Percentiles rank a stretch among this genome's conserved stretches.
Conservation (phyloP, 2,888 invertebrate species). For the Noctua janthina region DNA sequence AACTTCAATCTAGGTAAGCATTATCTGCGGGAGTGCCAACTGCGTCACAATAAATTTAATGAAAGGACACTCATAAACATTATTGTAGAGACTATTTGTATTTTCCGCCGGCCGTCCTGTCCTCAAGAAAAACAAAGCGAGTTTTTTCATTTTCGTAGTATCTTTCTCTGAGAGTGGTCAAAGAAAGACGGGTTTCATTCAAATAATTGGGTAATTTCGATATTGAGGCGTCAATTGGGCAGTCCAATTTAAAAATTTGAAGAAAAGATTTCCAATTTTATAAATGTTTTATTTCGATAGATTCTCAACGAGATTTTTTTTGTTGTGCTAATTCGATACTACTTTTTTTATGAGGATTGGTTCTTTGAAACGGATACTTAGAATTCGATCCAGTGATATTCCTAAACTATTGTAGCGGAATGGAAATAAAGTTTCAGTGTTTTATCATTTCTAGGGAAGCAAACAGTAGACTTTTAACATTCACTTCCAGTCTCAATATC, state of each 20-base stretch:
- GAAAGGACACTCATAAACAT: constrained; percentile 65
- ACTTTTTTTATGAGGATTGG: constrained; percentile 4
- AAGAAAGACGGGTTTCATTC: constrained; percentile 65
- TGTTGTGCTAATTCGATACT: constrained; percentile 19
- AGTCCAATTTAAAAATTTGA: constrained; percentile 64
- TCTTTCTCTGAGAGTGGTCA: constrained; percentile 69
- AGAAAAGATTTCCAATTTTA: constrained; percentile 50
- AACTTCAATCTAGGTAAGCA: constrained; percentile 52
- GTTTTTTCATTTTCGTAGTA: constrained; percentile 66
- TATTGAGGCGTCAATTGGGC: constrained; percentile 63
- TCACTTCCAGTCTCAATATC: constrained; percentile 36
- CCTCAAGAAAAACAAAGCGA: constrained; percentile 67
- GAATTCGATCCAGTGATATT: neutral
- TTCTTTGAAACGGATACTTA: neutral
- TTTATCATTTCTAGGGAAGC: constrained; percentile 22
- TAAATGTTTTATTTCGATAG: constrained; percentile 26
- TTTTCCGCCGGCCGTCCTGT: constrained; percentile 58
- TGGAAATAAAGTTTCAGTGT: constrained; percentile 8
- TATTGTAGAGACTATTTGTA: constrained; percentile 65
- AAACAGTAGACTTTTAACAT: constrained; percentile 35
- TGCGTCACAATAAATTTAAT: constrained; percentile 63
- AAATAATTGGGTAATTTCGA: constrained; percentile 72
- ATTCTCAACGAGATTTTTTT: constrained; percentile 6
- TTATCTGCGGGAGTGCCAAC: constrained; percentile 54
- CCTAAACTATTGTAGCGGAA: neutral